Base-by-base conservation (phyloP, 1,140 invertebrate genomes). In the Pectinophora gossypiella region DNA sequence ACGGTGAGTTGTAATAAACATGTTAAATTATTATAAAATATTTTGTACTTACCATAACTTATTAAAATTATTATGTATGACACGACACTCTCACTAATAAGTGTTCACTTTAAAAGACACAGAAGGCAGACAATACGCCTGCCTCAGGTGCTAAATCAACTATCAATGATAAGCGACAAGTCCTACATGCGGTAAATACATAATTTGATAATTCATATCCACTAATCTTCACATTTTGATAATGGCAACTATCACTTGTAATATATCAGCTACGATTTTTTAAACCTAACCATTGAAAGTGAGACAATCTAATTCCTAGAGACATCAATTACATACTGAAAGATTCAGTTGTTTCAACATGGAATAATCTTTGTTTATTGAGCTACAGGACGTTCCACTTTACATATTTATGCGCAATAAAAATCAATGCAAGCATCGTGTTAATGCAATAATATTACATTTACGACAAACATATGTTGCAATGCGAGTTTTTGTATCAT, bases 201-300 rank as follows among this genome's bases (percentile, higher is more conserved):
- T 12, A 27, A 27, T 40, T 40, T 40, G 36, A 40, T 40, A 40
- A 40, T 16, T 27, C n/a, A 23, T 23, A 32, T 32, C 27, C 27
- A 32, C n/a, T 32, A 32, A 32, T 32, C 27, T 32, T 32, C n/a
- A 32, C 27, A 32, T 32, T 32, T 32, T 32, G 27, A 32, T 23
- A 23, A 23, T 32, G n/a, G 27, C n/a, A n/a, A 32, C 27, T 12
- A 32, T 32, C 27, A n/a, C n/a, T n/a, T 32, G 27, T 32, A n/a
- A n/a, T n/a, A n/a, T n/a, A 32, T 32, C 27, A 32, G n/a, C n/a
- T 32, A 3, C 27, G n/a, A 12, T 32, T 32, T 32, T 32, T 9
- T 32, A 32, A 32, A 32, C n/a, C 27, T 32, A 9, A 32, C n/a
- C n/a, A 32, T 32, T n/a, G 27, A 12, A n/a, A 9, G 6, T 32